Evolutionary conservation across 2,797 vertebrate species (phyloP), one percentile per base, ranked within the genome.

Genomic region (Melopsittacus undulatus): DNA sequence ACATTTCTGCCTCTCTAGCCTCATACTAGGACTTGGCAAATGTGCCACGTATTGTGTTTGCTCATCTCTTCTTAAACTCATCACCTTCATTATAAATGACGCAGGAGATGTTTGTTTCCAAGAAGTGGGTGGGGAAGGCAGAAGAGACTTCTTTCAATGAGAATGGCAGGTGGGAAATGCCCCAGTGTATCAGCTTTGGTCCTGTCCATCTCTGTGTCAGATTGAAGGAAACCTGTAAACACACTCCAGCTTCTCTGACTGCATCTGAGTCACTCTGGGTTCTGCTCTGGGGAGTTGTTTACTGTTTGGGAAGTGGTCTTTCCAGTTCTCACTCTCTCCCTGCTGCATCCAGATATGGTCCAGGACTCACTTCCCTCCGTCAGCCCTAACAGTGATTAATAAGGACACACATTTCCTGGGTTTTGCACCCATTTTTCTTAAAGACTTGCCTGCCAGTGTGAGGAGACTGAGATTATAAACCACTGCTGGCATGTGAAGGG

Each of bases 361-460:
- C 68, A 91, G 76, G 73, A 93, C 69, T 90, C 5, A 1, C 32
- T 86, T 89, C 11, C 7, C 49, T 85, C 73, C 52, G 67, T 95
- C 93, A 90, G 34, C 22, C 49, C 52, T 95, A 92, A 87, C 57
- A 70, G 87, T 97, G 96, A 97, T 97, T 96, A 96, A 96, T 96
- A 96, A 96, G 61, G 91, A 92, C 69, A 70, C 23, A 32, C 5
- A 42, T 87, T 90, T 95, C 72, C 83, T 75, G 80, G 67, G 70
- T 40, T 93, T 96, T 92, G 54, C 82, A 94, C 90, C 83, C 86
- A 92, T 96, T 96, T 97, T 96, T 90, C 85, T 93, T 93, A 54
- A 83, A 90, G 78, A 67, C 61, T 89, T 81, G 68, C 34, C 77
- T 92, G 80, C 88, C 92, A 79, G 38, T 51, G 46, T 70, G 74